These are phyloP conservation scores for Ethmia dodecea DNA, from an alignment of 2,888 invertebrate genomes.

Conservation along the genomic window DNA sequence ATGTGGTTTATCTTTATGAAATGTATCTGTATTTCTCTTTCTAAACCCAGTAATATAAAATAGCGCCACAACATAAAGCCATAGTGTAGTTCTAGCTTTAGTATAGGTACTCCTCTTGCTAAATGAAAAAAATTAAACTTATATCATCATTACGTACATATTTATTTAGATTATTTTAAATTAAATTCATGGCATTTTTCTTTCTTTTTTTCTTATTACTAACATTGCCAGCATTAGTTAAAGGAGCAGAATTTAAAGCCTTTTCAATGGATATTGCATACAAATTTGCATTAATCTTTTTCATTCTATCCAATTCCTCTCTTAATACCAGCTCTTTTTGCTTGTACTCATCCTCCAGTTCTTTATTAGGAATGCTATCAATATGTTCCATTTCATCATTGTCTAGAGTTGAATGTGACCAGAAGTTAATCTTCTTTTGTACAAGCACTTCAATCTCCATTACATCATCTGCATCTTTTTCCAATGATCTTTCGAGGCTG, in stretches of 20 bases:
- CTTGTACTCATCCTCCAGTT: slow-evolving; percentile 33
- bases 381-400: no score
- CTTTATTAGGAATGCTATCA: slow-evolving; percentile 28
- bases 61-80: no score
- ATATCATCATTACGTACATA: no score
- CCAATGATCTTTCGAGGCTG: slow-evolving; percentile 80
- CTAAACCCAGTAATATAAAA: no score
- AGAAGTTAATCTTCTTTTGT: slow-evolving; percentile 56
- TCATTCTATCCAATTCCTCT: slow-evolving; percentile 72
- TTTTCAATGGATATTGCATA: slow-evolving; percentile 74
- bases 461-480: slow-evolving; percentile 63
- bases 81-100: no score
- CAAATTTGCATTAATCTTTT: slow-evolving; percentile 77
- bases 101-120: no score
- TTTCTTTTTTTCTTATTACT: slow-evolving; percentile 41
- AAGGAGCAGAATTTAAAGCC: slow-evolving; percentile 40
- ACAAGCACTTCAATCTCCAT: slow-evolving; percentile 61
- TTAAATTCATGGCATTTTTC: no score
- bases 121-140: no score
- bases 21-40: no score
- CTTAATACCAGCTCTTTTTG: slow-evolving; percentile 46
- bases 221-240: slow-evolving; percentile 17
- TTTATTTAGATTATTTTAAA: no score
- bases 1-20: no score
- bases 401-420: slow-evolving; percentile 36